Percentiles rank a stretch among this genome's conserved stretches.
Conservation (phyloP, 2,113 vertebrate genomes). For the Microcebus ravelobensis region DNA sequence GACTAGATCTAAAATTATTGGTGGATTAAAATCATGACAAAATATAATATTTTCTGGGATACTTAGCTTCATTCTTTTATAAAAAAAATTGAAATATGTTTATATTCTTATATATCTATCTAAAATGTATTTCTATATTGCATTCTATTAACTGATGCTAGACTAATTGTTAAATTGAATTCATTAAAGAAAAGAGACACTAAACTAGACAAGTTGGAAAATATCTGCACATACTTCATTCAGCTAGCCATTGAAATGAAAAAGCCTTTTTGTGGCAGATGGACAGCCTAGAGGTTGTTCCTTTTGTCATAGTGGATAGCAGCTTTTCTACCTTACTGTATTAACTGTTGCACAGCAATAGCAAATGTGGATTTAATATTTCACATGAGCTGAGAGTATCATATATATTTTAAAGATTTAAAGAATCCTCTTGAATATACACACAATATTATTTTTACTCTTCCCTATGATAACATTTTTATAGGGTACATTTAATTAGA, state of each 20-base stretch:
- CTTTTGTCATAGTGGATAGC: conserved; percentile 31
- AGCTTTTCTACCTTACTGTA: not conserved
- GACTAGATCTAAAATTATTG: not conserved
- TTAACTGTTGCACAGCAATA: conserved; percentile 36
- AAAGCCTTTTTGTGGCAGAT: conserved; percentile 31
- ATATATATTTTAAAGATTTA: conserved; percentile 22
- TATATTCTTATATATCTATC: not conserved
- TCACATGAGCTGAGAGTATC: not conserved
- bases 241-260: conserved; percentile 54
- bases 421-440: accelerated
- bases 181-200: not conserved
- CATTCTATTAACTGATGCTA: not conserved
- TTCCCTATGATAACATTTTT: conserved; percentile 10
- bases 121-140: not conserved
- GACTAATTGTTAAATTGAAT: conserved; percentile 50
- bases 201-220: conserved; percentile 10
- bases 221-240: conserved; percentile 42
- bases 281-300: conserved; percentile 42
- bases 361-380: conserved; percentile 21
- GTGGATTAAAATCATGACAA: not conserved
- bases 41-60: not conserved
- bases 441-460: not conserved
- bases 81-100: not conserved
- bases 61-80: not conserved
- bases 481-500: not conserved